These are phyloP conservation scores for Sceloporus undulatus DNA, from an alignment of 2,113 vertebrate genomes.

Conservation along the genomic window DNA sequence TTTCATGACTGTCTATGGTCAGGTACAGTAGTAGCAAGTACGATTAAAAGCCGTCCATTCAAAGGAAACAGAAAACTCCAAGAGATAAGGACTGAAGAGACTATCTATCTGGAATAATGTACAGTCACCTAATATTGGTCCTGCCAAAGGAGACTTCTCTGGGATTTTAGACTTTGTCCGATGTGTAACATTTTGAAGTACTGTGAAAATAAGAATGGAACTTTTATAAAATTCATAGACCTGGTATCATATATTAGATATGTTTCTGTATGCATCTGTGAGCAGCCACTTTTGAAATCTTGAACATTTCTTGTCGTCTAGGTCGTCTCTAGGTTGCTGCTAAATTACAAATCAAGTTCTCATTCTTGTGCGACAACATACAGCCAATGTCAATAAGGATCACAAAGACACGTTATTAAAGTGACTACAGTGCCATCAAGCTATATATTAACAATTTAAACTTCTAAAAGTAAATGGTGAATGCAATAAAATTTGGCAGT, in stretches of 20 bases:
- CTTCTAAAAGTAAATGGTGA: not conserved
- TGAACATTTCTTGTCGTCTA: too few relatives aligned
- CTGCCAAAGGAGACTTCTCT: conserved; percentile 74
- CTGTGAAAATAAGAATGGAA: conserved; percentile 68
- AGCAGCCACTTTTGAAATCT: not conserved
- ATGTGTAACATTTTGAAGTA: conserved; percentile 80
- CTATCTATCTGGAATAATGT: conserved; percentile 28
- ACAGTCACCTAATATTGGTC: conserved; percentile 79
- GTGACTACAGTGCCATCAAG: too few relatives aligned
- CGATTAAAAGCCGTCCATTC: not conserved
- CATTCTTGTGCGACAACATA: too few relatives aligned
- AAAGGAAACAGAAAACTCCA: conserved; percentile 14
- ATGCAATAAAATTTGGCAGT: not conserved
- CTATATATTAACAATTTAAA: too few relatives aligned
- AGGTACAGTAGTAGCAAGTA: conserved; percentile 4
- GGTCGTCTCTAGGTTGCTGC: too few relatives aligned
- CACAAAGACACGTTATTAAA: too few relatives aligned
- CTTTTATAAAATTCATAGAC: not conserved
- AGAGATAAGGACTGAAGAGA: conserved; percentile 9
- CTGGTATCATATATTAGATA: not conserved
- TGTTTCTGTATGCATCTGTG: not conserved
- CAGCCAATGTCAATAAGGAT: too few relatives aligned
- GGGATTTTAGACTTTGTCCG: conserved; percentile 71
- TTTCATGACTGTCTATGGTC: not conserved
- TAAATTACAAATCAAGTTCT: too few relatives aligned